Conservation (phyloP, 2,113 vertebrate species). For the Tenebrosternarchus preto region DNA sequence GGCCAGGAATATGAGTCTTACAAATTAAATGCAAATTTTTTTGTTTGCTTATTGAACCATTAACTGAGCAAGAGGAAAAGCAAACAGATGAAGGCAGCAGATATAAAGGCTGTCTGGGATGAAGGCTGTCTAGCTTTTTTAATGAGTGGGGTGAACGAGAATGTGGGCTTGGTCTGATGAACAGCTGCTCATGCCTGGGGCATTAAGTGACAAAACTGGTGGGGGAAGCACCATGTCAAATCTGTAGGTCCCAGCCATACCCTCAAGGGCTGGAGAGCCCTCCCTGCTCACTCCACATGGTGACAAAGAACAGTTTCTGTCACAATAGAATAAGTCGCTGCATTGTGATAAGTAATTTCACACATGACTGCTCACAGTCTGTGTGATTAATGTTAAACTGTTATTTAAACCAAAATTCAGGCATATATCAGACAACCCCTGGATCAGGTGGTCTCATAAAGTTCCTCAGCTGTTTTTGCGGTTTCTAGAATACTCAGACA, state of each 20-base stretch:
- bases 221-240: slow-evolving; percentile 49
- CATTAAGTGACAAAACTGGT: slow-evolving; percentile 55
- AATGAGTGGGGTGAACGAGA: slow-evolving; percentile 43
- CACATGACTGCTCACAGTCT: slow-evolving; percentile 31
- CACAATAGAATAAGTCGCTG: slow-evolving; percentile 18
- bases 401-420: slow-evolving; percentile 28
- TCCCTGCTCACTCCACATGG: background rate
- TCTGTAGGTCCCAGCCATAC: slow-evolving; percentile 56
- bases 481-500: background rate
- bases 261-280: slow-evolving; percentile 47
- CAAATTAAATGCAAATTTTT: background rate
- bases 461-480: background rate
- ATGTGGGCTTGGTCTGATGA: slow-evolving; percentile 43
- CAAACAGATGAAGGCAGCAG: background rate
- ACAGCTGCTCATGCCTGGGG: slow-evolving; percentile 66
- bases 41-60: background rate
- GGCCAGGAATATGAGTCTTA: background rate
- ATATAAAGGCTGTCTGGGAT: background rate
- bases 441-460: background rate
- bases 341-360: slow-evolving; percentile 42
- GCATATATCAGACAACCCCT: background rate
- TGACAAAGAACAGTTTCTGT: slow-evolving; percentile 22
- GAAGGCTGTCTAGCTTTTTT: background rate
- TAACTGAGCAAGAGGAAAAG: background rate
- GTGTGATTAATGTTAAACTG: slow-evolving; percentile 34